These are phyloP conservation scores for Petaurus breviceps DNA, from an alignment of 2,113 vertebrate species.

Conservation along the genomic window DNA sequence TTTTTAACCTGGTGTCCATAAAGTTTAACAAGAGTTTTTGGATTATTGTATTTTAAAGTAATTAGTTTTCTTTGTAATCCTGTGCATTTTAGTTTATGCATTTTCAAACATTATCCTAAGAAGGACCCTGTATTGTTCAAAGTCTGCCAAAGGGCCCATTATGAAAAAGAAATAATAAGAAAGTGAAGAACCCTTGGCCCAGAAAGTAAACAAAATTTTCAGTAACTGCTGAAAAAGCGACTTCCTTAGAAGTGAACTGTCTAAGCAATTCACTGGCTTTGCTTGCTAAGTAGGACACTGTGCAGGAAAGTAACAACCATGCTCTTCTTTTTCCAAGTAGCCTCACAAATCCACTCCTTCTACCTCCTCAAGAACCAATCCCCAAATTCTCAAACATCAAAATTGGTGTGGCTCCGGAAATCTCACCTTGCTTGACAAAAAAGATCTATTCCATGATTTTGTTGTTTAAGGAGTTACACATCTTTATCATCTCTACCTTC, in stretches of 20 bases:
- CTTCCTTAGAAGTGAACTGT: not conserved
- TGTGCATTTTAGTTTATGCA: not conserved
- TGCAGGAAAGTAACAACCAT: not conserved
- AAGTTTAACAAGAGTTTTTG: not conserved
- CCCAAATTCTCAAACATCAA: not conserved
- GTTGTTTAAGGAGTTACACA: too few relatives aligned
- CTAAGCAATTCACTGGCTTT: not conserved
- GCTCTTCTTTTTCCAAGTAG: not conserved
- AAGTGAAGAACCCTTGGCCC: not conserved
- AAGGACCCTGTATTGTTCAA: not conserved
- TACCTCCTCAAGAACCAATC: not conserved
- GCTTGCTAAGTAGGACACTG: not conserved
- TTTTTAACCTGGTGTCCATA: not conserved
- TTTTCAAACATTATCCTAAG: not conserved
- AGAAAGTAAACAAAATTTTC: not conserved
- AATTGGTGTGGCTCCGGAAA: not conserved
- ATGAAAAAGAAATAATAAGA: constrained; percentile 5
- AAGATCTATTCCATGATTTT: too few relatives aligned
- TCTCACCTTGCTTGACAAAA: not conserved
- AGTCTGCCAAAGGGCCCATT: constrained; percentile 55
- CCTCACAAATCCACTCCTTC: not conserved
- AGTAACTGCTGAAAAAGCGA: not conserved
- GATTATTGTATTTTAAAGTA: not conserved
- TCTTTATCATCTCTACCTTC: too few relatives aligned
- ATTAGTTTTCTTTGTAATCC: not conserved